Conservation (phyloP, 2,113 vertebrate genomes). For the Pionites leucogaster region DNA sequence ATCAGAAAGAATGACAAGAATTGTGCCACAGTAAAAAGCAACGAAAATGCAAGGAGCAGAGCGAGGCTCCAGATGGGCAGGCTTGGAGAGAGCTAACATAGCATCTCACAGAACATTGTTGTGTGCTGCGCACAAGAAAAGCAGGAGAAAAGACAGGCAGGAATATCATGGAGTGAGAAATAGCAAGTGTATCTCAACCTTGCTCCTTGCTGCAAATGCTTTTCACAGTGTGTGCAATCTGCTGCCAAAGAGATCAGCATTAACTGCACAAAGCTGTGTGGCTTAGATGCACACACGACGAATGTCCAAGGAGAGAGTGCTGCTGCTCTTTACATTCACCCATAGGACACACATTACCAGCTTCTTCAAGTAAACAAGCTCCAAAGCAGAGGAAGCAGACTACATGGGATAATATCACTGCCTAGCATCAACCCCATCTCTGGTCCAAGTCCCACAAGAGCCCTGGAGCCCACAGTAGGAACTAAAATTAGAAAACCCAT, state of each 20-base stretch:
- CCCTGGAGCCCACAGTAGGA: not conserved
- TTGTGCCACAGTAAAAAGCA: not conserved
- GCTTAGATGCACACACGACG: accelerated
- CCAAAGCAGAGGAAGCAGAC: not conserved
- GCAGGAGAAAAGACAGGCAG: accelerated
- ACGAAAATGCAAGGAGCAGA: constrained; percentile 3
- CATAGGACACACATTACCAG: accelerated
- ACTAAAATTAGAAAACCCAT: not conserved
- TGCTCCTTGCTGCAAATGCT: not conserved
- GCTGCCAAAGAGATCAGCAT: not conserved
- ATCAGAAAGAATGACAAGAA: constrained; percentile 45
- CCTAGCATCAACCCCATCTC: not conserved
- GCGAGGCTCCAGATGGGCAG: not conserved
- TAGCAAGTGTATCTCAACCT: not conserved
- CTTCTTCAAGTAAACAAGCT: not conserved
- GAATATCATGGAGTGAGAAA: not conserved
- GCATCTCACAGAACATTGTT: not conserved
- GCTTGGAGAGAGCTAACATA: not conserved
- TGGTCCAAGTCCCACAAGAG: not conserved
- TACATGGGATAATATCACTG: not conserved
- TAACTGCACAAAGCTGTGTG: not conserved
- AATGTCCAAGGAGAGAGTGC: accelerated
- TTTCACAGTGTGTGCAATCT: not conserved
- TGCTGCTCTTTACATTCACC: not conserved
- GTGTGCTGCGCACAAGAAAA: not conserved